Percentiles rank a stretch among this genome's conserved stretches.
Conservation (phyloP, 2,888 invertebrate species). For the Chironomus riparius region DNA sequence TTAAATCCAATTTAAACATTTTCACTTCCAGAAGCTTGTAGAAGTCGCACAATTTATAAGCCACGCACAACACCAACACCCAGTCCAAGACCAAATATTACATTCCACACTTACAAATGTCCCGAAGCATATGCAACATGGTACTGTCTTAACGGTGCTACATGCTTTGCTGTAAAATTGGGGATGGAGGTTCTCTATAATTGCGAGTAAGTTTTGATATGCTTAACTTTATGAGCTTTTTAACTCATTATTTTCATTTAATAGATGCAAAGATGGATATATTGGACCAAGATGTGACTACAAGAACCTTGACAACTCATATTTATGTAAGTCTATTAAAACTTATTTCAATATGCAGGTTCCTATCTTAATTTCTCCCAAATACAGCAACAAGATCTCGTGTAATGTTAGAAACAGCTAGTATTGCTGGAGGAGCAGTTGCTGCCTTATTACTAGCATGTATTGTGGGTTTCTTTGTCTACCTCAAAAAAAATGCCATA, state of each 20-base stretch:
- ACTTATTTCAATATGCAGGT: not conserved
- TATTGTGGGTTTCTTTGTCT: conserved; percentile 9
- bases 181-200: conserved; percentile 87
- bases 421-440: conserved; percentile 70
- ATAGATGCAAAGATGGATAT: conserved; percentile 73
- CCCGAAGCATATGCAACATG: conserved; percentile 87
- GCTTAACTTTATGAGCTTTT: not conserved
- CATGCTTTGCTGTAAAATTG: conserved; percentile 90
- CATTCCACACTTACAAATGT: conserved; percentile 88
- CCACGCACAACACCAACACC: conserved; percentile 63
- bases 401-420: conserved; percentile 70
- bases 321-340: conserved; percentile 48
- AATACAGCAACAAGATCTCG: conserved; percentile 53
- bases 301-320: conserved; percentile 92
- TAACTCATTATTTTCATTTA: conserved; percentile 5
- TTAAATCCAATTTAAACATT: not conserved
- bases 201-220: conserved; percentile 55
- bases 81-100: conserved; percentile 83
- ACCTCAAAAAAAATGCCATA: not conserved
- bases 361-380: not conserved
- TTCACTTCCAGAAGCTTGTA: conserved; percentile 35
- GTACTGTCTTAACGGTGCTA: conserved; percentile 93
- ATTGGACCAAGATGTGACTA: conserved; percentile 94
- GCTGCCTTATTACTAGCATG: not conserved
- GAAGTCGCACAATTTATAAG: conserved; percentile 46